Percentiles rank a stretch among this genome's conserved stretches.
Conservation (phyloP, 2,888 invertebrate genomes). For the Auanema sp. region DNA sequence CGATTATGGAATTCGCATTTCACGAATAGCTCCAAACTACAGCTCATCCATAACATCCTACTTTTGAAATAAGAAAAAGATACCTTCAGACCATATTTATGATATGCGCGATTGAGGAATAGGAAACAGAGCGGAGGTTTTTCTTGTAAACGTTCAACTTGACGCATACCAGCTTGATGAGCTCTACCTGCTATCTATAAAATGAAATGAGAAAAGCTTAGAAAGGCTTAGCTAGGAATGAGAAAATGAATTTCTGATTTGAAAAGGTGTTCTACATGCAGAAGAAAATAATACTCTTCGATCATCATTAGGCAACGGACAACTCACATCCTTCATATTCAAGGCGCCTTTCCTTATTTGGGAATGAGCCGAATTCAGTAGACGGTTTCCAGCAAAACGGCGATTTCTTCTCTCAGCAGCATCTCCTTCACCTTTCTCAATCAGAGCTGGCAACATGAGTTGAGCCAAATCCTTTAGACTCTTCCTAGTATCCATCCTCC, state of each 20-base stretch:
- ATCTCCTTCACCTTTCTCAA: constrained; percentile 22
- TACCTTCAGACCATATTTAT: constrained; percentile 45
- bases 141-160: constrained; percentile 41
- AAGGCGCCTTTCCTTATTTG: constrained; percentile 38
- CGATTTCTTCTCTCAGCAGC: constrained; percentile 15
- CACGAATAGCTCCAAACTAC: background rate
- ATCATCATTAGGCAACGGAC: background rate
- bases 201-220: background rate
- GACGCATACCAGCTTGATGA: constrained; percentile 42
- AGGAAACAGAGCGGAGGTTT: constrained; percentile 49
- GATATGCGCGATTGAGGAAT: constrained; percentile 47
- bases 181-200: constrained; percentile 50
- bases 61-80: background rate
- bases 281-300: no score
- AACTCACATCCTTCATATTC: constrained; percentile 44
- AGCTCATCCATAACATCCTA: background rate
- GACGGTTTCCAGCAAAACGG: constrained; percentile 23
- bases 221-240: no score
- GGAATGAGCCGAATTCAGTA: constrained; percentile 34
- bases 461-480: constrained; percentile 36
- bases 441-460: constrained; percentile 39
- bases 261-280: no score
- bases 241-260: no score
- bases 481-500: constrained; percentile 22
- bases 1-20: background rate